A percentile compares a stretch with the other conserved stretches of the same genome.
Conservation (phyloP, 2,797 vertebrate species). For the Darevskia nairensis region DNA sequence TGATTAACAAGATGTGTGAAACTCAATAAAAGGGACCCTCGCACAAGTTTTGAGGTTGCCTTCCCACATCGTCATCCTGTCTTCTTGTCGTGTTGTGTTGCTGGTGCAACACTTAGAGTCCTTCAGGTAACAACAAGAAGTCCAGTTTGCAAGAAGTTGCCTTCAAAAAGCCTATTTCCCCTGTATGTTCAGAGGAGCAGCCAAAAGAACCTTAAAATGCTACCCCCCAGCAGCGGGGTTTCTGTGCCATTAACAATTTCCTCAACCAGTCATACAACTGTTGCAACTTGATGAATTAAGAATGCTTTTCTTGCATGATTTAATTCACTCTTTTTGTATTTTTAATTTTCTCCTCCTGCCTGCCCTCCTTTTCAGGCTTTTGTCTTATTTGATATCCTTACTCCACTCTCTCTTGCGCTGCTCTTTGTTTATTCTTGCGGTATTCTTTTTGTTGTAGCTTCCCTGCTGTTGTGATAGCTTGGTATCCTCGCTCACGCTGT, state of each 20-base stretch:
- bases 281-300: background rate
- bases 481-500: background rate
- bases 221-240: background rate
- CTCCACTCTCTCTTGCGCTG: conserved; percentile 25
- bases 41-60: too few relatives aligned
- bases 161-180: background rate
- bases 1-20: too few relatives aligned
- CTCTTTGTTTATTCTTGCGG: conserved; percentile 24
- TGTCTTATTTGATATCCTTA: conserved; percentile 30
- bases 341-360: conserved; percentile 12
- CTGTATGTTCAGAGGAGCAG: background rate
- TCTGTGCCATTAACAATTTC: background rate
- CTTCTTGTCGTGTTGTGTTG: too few relatives aligned
- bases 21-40: too few relatives aligned
- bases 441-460: conserved; percentile 35
- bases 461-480: conserved; percentile 20
- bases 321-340: conserved; percentile 9
- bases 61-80: too few relatives aligned
- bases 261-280: background rate
- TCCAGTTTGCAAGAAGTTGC: background rate
- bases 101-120: too few relatives aligned
- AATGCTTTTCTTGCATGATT: conserved; percentile 1
- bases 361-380: background rate
- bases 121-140: background rate
- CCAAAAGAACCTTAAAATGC: background rate